Conservation (phyloP, 2,888 invertebrate genomes). For the Pristionchus fissidentatus region DNA sequence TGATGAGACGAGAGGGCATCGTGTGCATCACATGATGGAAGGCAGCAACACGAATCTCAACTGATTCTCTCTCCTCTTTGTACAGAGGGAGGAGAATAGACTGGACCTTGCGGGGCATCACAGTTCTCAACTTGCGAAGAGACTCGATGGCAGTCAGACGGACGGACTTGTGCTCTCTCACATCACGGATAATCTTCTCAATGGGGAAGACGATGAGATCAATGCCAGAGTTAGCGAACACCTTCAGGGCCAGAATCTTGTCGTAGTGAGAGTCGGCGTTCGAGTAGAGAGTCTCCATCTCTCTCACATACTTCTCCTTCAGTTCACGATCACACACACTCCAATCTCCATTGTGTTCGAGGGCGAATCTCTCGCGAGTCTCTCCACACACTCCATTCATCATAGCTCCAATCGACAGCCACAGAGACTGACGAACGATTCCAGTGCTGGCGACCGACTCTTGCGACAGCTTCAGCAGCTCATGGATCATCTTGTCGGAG, state of each 20-base stretch:
- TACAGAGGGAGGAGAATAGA: slow-evolving; percentile 70
- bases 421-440: slow-evolving; percentile 64
- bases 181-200: slow-evolving; percentile 71
- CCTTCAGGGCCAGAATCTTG: slow-evolving; percentile 71
- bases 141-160: slow-evolving; percentile 70
- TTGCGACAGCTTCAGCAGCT: slow-evolving; percentile 51
- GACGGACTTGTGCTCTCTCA: slow-evolving; percentile 58
- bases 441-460: slow-evolving; percentile 48
- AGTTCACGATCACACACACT: slow-evolving; percentile 61
- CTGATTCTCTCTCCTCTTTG: slow-evolving; percentile 62
- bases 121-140: slow-evolving; percentile 59
- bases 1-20: slow-evolving; percentile 62
- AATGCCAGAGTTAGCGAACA: slow-evolving; percentile 72
- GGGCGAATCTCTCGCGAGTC: slow-evolving; percentile 47
- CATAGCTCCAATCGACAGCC: slow-evolving; percentile 66
- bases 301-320: slow-evolving; percentile 62
- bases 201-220: slow-evolving; percentile 65
- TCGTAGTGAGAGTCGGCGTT: slow-evolving; percentile 60
- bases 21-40: slow-evolving; percentile 66
- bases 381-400: slow-evolving; percentile 67
- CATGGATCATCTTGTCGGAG: slow-evolving; percentile 50
- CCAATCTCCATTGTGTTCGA: slow-evolving; percentile 39
- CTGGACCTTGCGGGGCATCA: slow-evolving; percentile 67
- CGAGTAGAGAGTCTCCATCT: slow-evolving; percentile 58
- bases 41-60: slow-evolving; percentile 68